A percentile compares a stretch with the other conserved stretches of the same genome.
Conservation (phyloP, 2,113 vertebrate species). For the Pseudopipra pipra region DNA sequence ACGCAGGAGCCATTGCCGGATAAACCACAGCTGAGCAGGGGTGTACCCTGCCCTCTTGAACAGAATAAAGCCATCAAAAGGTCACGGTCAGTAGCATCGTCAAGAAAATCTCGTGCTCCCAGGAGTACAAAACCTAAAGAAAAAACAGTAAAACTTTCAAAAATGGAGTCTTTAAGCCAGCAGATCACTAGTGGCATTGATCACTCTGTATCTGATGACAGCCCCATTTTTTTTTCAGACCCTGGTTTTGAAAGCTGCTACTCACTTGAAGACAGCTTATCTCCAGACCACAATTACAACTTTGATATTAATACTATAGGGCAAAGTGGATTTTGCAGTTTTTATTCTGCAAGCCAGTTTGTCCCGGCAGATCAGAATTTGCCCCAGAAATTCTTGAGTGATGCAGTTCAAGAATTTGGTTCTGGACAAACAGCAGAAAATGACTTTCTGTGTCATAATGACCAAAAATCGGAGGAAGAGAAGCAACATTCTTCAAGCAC, state of each 20-base stretch:
- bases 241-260: slow-evolving; percentile 92
- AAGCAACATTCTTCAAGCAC: slow-evolving; percentile 72
- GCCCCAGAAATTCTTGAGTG: slow-evolving; percentile 94
- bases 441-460: slow-evolving; percentile 71
- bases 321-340: slow-evolving; percentile 90
- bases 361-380: slow-evolving; percentile 93
- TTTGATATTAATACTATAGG: slow-evolving; percentile 96
- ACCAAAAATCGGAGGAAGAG: slow-evolving; percentile 75
- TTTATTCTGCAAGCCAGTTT: slow-evolving; percentile 93
- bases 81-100: slow-evolving; percentile 65
- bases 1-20: slow-evolving; percentile 42
- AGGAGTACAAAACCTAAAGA: slow-evolving; percentile 79
- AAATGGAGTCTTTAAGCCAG: slow-evolving; percentile 75
- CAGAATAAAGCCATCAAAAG: slow-evolving; percentile 77
- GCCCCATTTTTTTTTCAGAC: slow-evolving; percentile 84
- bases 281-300: slow-evolving; percentile 93
- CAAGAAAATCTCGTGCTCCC: slow-evolving; percentile 81
- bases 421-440: slow-evolving; percentile 74
- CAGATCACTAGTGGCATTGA: slow-evolving; percentile 69
- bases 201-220: slow-evolving; percentile 78
- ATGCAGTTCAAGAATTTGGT: slow-evolving; percentile 86
- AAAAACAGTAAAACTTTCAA: slow-evolving; percentile 77
- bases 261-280: slow-evolving; percentile 93
- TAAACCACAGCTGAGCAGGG: slow-evolving; percentile 68
- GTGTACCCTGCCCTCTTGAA: slow-evolving; percentile 57